Base-by-base conservation (phyloP, 2,888 invertebrate genomes). In the Chalcosyrphus nemorum region DNA sequence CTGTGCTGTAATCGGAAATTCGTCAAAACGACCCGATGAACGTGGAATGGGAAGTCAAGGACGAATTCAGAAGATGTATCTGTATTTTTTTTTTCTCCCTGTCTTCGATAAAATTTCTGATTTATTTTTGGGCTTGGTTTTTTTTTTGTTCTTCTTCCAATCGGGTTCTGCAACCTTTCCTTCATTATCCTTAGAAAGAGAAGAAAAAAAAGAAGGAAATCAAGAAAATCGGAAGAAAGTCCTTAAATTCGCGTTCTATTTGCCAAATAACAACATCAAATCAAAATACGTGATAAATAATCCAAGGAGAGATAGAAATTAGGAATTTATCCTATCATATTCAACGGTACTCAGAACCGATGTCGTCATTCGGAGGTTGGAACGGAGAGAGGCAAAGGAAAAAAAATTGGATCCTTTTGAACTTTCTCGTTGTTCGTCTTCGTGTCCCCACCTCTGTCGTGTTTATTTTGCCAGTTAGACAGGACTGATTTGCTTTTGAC, bases 241-340 rank as follows among this genome's bases (percentile, higher is more conserved):
- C 82, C 78, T 82, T 82, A 82, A 82, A 82, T 78, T 82, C 82
- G 82, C 78, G 47, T 82, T 63, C 82, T 82, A 68, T 82, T 82
- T 82, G 68, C 61, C 82, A 82, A 82, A 82, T 82, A 82, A 82
- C 82, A 82, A 82, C 82, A 82, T 82, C 72, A 78, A 82, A 82
- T 82, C 82, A 82, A 82, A 82, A 78, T 78, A 82, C 82, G 82
- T 82, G 82, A 74, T 82, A 82, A 78, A 82, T 82, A 82, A 82
- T 78, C 78, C 72, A 78, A 68, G 78, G 11, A 72, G 72, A 74
- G 82, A 82, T 68, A 78, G 72, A 78, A 82, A 78, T 82, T 82
- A 82, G 78, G 68, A 82, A 78, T 82, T 68, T 72, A 77, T 82
- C 82, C 47, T 47, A 50, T 77, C 82, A 77, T 72, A 78, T 78